Evolutionary conservation across 2,888 invertebrate genomes (phyloP).

Genomic region (Synergus gifuensis): DNA sequence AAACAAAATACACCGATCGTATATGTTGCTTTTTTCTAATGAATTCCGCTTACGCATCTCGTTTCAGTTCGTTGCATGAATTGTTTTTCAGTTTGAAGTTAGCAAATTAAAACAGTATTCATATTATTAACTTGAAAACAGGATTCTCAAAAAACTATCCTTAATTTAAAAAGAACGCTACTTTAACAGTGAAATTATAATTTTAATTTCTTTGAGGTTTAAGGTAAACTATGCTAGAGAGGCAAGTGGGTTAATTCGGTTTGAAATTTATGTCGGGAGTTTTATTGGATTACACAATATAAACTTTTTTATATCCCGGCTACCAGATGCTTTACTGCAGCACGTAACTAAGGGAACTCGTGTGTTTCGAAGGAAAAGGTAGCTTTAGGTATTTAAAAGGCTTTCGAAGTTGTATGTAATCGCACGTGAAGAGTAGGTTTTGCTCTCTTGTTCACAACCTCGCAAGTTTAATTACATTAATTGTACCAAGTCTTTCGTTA

Average conservation of each 20-base stretch:
- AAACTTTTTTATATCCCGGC: not conserved
- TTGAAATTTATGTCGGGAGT: not conserved
- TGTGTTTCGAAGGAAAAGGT: not conserved
- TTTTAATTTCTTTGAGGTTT: not conserved
- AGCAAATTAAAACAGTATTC: too few relatives aligned
- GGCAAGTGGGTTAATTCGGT: not conserved
- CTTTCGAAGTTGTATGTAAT: slow-evolving; percentile 9
- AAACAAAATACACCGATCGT: too few relatives aligned
- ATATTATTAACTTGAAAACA: too few relatives aligned
- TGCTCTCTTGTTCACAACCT: slow-evolving; percentile 2
- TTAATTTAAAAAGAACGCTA: too few relatives aligned
- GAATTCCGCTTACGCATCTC: too few relatives aligned
- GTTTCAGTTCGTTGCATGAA: too few relatives aligned
- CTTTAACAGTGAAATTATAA: not conserved
- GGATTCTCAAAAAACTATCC: too few relatives aligned
- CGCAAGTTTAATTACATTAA: slow-evolving; percentile 61
- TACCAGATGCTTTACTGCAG: not conserved
- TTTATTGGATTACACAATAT: not conserved
- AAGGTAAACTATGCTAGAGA: not conserved
- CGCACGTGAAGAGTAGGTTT: slow-evolving; percentile 11
- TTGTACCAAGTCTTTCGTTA: slow-evolving; percentile 36
- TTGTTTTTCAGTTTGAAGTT: too few relatives aligned
- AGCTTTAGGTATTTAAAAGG: slow-evolving; percentile 22
- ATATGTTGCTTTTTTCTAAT: too few relatives aligned
- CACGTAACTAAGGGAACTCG: not conserved